Evolutionary conservation across 2,888 invertebrate genomes (phyloP), one percentile per base, ranked within the genome.

Genomic region (Tetanocera ferruginea): DNA sequence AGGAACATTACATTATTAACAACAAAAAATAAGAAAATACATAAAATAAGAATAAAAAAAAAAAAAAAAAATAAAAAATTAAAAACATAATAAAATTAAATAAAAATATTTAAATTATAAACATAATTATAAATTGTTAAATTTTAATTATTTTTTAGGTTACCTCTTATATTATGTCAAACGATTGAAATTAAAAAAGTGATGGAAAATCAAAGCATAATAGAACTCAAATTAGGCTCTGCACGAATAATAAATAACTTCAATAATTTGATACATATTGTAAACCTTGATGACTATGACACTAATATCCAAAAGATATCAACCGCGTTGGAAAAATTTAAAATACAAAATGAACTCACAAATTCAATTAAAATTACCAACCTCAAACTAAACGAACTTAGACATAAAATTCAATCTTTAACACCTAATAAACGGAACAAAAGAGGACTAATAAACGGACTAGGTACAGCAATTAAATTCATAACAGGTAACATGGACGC

Each of bases 71-170:
- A n/a, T n/a, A n/a, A n/a, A n/a, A n/a, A n/a, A n/a, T n/a, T n/a
- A n/a, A n/a, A n/a, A n/a, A n/a, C n/a, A n/a, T n/a, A n/a, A n/a
- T n/a, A n/a, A n/a, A n/a, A n/a, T n/a, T n/a, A n/a, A 67, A 34
- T 57, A 69, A 76, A 76, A n/a, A 67, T 51, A 67, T 23, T 52
- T 17, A 73, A 70, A 66, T 66, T 34, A 31, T 43, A 43, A 1
- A 43, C 11, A 43, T 43, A 43, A 43, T 11, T 43, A 11, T 8
- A 37, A 43, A 14, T 43, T 43, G 11, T 43, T 14, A 43, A 11
- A 43, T 43, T 43, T 11, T 43, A 11, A 43, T 43, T 43, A 11
- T 11, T 14, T 66, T 66, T 4, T 34, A 66, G 66, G 28, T 28
- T n/a, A 25, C 9, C 11, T 43, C 14, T 34, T 9, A 28, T 34